Percentiles rank a stretch among this genome's conserved stretches.
Evolutionary conservation across 2,797 vertebrate species (phyloP).

Genomic region (Pogoniulus pusillus): DNA sequence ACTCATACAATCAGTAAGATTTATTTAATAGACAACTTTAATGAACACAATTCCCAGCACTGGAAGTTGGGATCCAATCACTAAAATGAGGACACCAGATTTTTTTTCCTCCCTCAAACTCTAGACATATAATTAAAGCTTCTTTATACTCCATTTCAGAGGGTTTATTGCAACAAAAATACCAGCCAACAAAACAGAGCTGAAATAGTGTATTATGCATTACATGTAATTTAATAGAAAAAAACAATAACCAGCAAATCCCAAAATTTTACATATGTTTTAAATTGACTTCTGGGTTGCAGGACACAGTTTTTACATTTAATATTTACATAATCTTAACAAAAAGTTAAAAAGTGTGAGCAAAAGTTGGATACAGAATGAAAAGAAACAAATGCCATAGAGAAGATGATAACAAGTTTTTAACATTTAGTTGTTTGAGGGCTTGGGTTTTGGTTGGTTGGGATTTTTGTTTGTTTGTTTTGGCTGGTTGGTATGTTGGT

Average conservation of each 20-base stretch:
- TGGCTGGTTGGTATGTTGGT: too few species aligned
- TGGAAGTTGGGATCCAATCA: neutral
- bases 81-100: neutral
- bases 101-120: neutral
- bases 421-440: too few species aligned
- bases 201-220: neutral
- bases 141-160: neutral
- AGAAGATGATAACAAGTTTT: neutral
- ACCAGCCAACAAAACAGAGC: neutral
- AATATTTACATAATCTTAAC: neutral
- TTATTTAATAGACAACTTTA: neutral
- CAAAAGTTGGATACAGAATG: neutral
- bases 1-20: neutral
- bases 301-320: neutral
- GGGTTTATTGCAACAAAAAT: neutral
- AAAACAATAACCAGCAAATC: neutral
- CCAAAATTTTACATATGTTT: neutral
- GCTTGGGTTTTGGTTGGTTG: too few species aligned
- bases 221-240: neutral
- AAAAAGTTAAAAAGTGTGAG: neutral
- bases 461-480: too few species aligned
- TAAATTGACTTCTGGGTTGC: neutral
- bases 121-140: neutral
- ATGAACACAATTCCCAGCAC: neutral
- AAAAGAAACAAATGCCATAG: neutral